Evolutionary conservation across 2,797 vertebrate genomes (phyloP).

Genomic region (Nasua narica): DNA sequence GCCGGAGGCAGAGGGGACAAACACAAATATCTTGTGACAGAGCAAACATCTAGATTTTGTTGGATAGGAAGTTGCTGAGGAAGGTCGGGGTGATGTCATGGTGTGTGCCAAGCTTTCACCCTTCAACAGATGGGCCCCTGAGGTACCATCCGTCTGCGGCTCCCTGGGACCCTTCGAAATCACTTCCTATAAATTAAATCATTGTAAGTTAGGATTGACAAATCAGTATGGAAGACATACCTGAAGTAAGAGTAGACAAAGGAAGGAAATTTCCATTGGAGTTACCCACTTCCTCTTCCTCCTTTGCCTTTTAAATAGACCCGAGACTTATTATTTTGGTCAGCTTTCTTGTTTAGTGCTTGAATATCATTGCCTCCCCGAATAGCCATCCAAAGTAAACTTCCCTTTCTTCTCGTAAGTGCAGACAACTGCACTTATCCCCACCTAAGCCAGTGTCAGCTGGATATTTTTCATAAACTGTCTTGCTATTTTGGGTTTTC

Average conservation of each 20-base stretch:
- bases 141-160: slow-evolving; percentile 61
- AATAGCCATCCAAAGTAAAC: slow-evolving; percentile 26
- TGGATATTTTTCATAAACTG: slow-evolving; percentile 51
- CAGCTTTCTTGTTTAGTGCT: not conserved
- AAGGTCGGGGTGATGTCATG: slow-evolving; percentile 73
- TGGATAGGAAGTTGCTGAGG: slow-evolving; percentile 60
- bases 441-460: slow-evolving; percentile 32
- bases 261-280: slow-evolving; percentile 57
- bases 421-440: not conserved
- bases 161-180: slow-evolving; percentile 44
- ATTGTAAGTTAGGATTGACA: not conserved
- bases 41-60: slow-evolving; percentile 66
- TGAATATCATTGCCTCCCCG: not conserved
- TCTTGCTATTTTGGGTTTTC: slow-evolving; percentile 59
- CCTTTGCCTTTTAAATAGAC: not conserved
- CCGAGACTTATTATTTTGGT: not conserved
- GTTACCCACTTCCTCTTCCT: not conserved
- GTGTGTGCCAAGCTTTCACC: slow-evolving; percentile 46
- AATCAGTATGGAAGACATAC: slow-evolving; percentile 21
- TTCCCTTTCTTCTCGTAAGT: slow-evolving; percentile 36
- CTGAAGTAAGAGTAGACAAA: slow-evolving; percentile 40
- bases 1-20: slow-evolving; percentile 60
- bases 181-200: slow-evolving; percentile 60
- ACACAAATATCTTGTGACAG: slow-evolving; percentile 74
- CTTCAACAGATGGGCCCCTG: slow-evolving; percentile 52